Percentiles rank a stretch among this genome's conserved stretches.
Evolutionary conservation across 1,140 invertebrate species (phyloP).

Genomic region (Trichonephila inaurata): DNA sequence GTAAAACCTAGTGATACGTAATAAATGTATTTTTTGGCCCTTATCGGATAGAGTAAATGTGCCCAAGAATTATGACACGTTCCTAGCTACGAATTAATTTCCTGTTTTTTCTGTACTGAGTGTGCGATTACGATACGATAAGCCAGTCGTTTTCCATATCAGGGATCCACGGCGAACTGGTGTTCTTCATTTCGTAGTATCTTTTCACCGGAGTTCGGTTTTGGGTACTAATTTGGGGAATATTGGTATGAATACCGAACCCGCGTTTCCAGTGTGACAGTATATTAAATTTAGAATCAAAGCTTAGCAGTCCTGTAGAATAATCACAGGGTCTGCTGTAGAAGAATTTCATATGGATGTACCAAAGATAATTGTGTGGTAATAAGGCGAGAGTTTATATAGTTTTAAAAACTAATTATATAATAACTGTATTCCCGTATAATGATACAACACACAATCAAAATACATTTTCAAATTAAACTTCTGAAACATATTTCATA

Average conservation of each 20-base stretch:
- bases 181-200: slow-evolving; percentile 73
- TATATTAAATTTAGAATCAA: neutral
- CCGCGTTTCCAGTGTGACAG: neutral
- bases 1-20: slow-evolving; percentile 74
- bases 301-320: neutral
- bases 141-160: slow-evolving; percentile 61
- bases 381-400: neutral
- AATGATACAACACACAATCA: too few species aligned
- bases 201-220: slow-evolving; percentile 65
- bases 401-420: neutral
- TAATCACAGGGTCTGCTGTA: too few species aligned
- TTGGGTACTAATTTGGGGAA: neutral
- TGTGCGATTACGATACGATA: slow-evolving; percentile 69
- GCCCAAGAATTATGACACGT: slow-evolving; percentile 75
- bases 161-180: slow-evolving; percentile 47
- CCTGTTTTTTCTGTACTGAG: slow-evolving; percentile 72
- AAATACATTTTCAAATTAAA: too few species aligned
- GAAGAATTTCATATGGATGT: neutral
- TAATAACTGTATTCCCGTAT: too few species aligned
- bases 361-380: neutral
- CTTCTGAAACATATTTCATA: too few species aligned
- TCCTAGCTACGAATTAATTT: slow-evolving; percentile 71
- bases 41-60: slow-evolving; percentile 73
- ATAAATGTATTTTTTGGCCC: slow-evolving; percentile 74
- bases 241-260: neutral